Base-by-base conservation (phyloP, 2,797 vertebrate species). In the Morus bassanus region DNA sequence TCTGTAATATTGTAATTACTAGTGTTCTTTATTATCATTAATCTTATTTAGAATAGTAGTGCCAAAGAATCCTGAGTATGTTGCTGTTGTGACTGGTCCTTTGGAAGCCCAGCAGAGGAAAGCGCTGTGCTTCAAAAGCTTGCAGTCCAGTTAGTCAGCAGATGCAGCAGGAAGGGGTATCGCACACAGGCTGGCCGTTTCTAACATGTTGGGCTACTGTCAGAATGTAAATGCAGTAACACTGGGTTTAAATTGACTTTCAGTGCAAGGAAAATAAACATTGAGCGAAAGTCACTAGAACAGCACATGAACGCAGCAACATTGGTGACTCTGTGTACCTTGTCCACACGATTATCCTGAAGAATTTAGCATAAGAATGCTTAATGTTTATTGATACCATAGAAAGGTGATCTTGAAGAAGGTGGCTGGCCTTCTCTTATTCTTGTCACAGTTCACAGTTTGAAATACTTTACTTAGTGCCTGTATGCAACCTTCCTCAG, bases 91-190 rank as follows among this genome's bases (percentile, higher is more conserved):
- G 48, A 21, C 7, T 2, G 23, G 19, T 25, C 35, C 69, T 37
- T 24, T 3, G 37, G 80, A 39, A 87, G 3, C 2, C 22, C 63
- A 11, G 10, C 12, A 16, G 45, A 19, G 41, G 50, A 28, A n/a
- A 12, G 19, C 5, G 18, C 70, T 16, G 31, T 2, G 19, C 30
- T 28, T 67, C 24, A 3, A 4, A 7, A 2, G 13, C 60, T 15
- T 6, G 35, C 57, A 11, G 33, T 2, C 7, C 7, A 9, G 9
- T 4, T 2, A 0, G 18, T 18, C 11, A 10, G 48, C 33, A 61
- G 43, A 25, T 31, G 75, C 10, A 27, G 35, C 41, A 63, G 89
- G 74, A 41, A 16, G 18, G 43, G 50, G 25, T 11, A 31, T 7
- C 33, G 2, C 24, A 8, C 0, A 0, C 6, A 10, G 22, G 35